A percentile compares a stretch with the other conserved stretches of the same genome.
Evolutionary conservation across 2,113 vertebrate genomes (phyloP).

Genomic region (Oncorhynchus tshawytscha): DNA sequence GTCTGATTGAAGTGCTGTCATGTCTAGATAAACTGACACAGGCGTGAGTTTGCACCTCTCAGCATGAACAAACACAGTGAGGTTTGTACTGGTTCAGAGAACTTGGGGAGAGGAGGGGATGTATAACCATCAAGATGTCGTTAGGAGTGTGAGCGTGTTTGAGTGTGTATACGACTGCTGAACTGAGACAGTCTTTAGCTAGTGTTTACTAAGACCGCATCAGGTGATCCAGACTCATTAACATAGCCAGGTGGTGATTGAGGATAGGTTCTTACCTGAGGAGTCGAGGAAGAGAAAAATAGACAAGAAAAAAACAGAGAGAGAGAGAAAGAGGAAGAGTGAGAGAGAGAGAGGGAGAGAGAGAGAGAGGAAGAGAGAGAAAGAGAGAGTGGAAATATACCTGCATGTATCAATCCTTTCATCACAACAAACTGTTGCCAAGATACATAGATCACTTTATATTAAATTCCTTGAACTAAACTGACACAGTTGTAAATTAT

Average conservation of each 20-base stretch:
- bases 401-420: conserved; percentile 54
- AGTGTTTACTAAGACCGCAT: neutral
- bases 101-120: too few species aligned
- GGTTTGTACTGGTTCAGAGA: too few species aligned
- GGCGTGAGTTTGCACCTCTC: too few species aligned
- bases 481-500: conserved; percentile 72
- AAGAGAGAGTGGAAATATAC: conserved; percentile 44
- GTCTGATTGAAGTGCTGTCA: too few species aligned
- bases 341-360: too few species aligned
- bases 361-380: neutral
- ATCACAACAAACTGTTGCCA: conserved; percentile 58
- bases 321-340: neutral
- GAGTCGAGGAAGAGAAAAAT: neutral
- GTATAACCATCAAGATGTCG: too few species aligned
- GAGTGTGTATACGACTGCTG: neutral
- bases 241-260: conserved; percentile 16
- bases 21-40: too few species aligned
- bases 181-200: neutral
- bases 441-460: conserved; percentile 70
- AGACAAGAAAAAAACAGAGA: neutral
- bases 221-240: neutral
- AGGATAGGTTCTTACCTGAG: neutral
- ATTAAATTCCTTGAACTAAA: conserved; percentile 69
- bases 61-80: too few species aligned
- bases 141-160: too few species aligned